Evolutionary conservation across 1,140 invertebrate species (phyloP).

Genomic region (Callitettix versicolor): DNA sequence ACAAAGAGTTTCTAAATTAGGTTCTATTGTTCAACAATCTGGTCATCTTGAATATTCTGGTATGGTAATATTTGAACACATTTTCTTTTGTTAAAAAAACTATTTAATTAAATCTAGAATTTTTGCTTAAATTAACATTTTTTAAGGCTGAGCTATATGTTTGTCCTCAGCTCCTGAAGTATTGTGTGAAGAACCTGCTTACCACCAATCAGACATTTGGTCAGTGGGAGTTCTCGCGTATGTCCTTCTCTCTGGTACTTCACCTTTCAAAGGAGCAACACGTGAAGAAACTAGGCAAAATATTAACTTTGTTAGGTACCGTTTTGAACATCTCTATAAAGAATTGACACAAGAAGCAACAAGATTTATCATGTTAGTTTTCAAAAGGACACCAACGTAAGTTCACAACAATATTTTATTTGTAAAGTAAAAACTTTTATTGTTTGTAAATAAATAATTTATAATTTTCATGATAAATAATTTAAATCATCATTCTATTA

Average conservation of each 20-base stretch:
- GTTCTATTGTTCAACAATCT: conserved; percentile 52
- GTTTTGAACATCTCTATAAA: conserved; percentile 89
- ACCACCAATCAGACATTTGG: conserved; percentile 92
- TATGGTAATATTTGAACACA: conserved; percentile 30
- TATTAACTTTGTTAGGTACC: conserved; percentile 83
- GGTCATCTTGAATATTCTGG: conserved; percentile 62
- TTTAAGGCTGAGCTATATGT: neutral
- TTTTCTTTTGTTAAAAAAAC: neutral
- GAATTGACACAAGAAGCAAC: conserved; percentile 90
- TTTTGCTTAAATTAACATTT: no score
- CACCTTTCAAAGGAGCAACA: conserved; percentile 78
- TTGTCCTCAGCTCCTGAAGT: conserved; percentile 75
- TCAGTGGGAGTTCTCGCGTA: conserved; percentile 86
- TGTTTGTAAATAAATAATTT: no score
- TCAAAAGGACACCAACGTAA: conserved; percentile 86
- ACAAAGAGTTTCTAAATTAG: conserved; percentile 66
- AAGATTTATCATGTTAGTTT: conserved; percentile 86
- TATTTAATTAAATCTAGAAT: no score
- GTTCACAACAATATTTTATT: no score
- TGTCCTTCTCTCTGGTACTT: conserved; percentile 84
- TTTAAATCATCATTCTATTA: no score
- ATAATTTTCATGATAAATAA: no score
- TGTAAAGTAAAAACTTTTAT: no score
- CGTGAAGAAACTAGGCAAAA: conserved; percentile 82
- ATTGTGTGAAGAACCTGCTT: conserved; percentile 71